phyloP scores from a whole-genome alignment of 2,797 vertebrate species.

The Lindbergichthys nudifrons region DNA sequence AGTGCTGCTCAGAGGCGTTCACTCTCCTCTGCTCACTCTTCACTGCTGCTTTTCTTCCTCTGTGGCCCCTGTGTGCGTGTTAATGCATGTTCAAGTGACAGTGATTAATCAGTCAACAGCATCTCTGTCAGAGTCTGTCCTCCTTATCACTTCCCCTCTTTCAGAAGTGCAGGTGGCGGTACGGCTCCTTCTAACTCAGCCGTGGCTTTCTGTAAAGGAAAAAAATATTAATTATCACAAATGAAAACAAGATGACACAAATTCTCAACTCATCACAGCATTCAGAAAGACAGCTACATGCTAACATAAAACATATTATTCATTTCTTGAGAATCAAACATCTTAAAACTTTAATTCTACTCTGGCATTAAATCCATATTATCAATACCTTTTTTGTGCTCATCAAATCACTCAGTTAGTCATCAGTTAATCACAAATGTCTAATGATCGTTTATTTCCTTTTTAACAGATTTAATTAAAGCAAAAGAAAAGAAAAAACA shows the following conservation, averaged over 20 bases:
- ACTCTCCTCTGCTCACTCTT: slow-evolving; percentile 21
- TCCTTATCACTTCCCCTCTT: slow-evolving; percentile 63
- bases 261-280: background rate
- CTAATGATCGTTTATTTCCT: background rate
- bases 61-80: slow-evolving; percentile 1
- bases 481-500: slow-evolving; percentile 5
- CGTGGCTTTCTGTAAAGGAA: slow-evolving; percentile 61
- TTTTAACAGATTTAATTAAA: background rate
- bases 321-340: background rate
- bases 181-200: slow-evolving; percentile 47
- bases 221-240: slow-evolving; percentile 2
- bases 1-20: slow-evolving; percentile 9
- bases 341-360: background rate
- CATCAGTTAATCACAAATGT: background rate
- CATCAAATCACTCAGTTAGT: background rate
- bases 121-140: slow-evolving; percentile 4
- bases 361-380: background rate
- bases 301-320: background rate
- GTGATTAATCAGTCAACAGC: background rate
- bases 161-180: slow-evolving; percentile 44
- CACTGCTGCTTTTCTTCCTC: slow-evolving; percentile 31
- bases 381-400: background rate
- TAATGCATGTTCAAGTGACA: slow-evolving; percentile 5
- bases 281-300: background rate
- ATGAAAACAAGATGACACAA: slow-evolving; percentile 3